Evolutionary conservation across 2,797 vertebrate species (phyloP).

Genomic region (Parotocinclus haroldoi): DNA sequence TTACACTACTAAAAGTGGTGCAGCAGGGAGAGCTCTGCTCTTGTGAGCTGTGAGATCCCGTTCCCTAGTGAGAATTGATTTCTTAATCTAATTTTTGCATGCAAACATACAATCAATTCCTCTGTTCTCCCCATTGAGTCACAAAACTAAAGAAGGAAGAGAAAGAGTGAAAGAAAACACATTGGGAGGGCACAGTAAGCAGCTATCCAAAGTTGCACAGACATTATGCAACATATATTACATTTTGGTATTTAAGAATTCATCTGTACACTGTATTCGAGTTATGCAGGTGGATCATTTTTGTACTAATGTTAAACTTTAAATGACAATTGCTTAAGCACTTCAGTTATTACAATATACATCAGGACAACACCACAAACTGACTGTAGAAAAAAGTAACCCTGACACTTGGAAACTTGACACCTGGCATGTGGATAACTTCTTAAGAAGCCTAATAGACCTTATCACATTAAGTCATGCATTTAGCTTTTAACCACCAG

Average conservation of each 20-base stretch:
- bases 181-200: neutral
- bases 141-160: conserved; percentile 16
- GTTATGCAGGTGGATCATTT: no score
- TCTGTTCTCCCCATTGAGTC: conserved; percentile 25
- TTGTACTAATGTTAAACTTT: neutral
- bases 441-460: conserved; percentile 29
- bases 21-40: neutral
- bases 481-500: conserved; percentile 16
- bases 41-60: conserved; percentile 35
- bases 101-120: conserved; percentile 37
- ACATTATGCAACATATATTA: no score
- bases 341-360: conserved; percentile 10
- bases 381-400: conserved; percentile 13
- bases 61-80: conserved; percentile 38
- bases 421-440: no score
- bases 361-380: neutral
- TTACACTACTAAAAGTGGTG: conserved; percentile 16
- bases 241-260: neutral
- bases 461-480: conserved; percentile 15
- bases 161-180: neutral
- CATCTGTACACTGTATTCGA: neutral
- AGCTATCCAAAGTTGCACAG: neutral
- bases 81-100: no score
- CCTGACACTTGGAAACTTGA: neutral
- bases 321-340: conserved; percentile 17